These are phyloP conservation scores for Melanotaenia nigrans DNA, from an alignment of 2,797 vertebrate species.

Conservation along the genomic window DNA sequence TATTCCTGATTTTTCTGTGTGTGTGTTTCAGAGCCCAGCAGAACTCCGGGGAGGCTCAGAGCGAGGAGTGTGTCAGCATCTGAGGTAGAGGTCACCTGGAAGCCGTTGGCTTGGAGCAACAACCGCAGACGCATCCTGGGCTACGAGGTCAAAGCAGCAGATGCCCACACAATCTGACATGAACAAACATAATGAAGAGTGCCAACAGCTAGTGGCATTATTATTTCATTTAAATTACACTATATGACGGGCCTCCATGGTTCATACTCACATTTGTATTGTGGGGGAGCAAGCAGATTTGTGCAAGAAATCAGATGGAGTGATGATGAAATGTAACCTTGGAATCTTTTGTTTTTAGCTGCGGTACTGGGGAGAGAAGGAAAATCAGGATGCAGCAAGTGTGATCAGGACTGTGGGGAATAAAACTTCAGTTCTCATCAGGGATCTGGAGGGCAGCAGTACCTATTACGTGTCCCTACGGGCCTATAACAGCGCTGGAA, in stretches of 20 bases:
- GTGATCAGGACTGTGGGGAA: conserved; percentile 89
- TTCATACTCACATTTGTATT: background rate
- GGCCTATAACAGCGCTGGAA: conserved; percentile 92
- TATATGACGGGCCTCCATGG: conserved; percentile 4
- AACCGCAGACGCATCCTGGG: conserved; percentile 91
- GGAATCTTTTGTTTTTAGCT: conserved; percentile 76
- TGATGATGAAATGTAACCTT: conserved; percentile 5
- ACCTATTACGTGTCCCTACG: conserved; percentile 89
- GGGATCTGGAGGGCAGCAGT: conserved; percentile 86
- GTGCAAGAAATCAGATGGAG: background rate
- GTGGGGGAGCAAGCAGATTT: background rate
- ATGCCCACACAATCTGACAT: conserved; percentile 51
- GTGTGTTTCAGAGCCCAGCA: conserved; percentile 86
- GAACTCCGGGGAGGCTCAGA: conserved; percentile 86
- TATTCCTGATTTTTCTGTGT: conserved; percentile 16
- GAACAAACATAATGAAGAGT: conserved; percentile 25
- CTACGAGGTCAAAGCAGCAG: conserved; percentile 87
- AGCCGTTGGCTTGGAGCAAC: conserved; percentile 87
- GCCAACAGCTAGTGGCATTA: conserved; percentile 30
- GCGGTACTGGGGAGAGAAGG: conserved; percentile 88
- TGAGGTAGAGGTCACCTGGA: conserved; percentile 92
- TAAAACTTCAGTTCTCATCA: conserved; percentile 85
- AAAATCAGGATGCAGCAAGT: conserved; percentile 87
- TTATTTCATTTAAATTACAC: conserved; percentile 25
- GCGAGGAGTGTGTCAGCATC: conserved; percentile 90